Conservation (phyloP, 1,140 invertebrate species). For the Aplysia californica region DNA sequence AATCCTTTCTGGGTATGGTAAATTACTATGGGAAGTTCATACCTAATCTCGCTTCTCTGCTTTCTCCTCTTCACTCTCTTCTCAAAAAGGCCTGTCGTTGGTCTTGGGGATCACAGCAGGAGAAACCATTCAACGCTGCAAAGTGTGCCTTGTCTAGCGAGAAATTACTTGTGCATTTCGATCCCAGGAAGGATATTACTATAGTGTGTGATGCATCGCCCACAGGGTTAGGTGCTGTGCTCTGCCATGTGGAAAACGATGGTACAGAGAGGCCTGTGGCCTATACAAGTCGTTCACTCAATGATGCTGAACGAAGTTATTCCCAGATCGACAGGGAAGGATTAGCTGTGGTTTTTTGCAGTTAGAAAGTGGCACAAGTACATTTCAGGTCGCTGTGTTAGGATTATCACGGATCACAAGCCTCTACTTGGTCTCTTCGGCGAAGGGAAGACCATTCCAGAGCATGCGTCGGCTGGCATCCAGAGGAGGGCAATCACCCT, state of each 20-base stretch:
- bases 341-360: conserved; percentile 68
- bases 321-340: conserved; percentile 71
- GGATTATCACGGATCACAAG: conserved; percentile 68
- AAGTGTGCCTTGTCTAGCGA: conserved; percentile 64
- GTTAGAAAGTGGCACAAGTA: conserved; percentile 69
- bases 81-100: conserved; percentile 33
- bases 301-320: conserved; percentile 69
- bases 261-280: conserved; percentile 61
- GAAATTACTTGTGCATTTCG: conserved; percentile 26
- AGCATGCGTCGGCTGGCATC: conserved; percentile 48
- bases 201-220: conserved; percentile 69
- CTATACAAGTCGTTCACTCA: conserved; percentile 67
- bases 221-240: conserved; percentile 66
- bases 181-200: conserved; percentile 46
- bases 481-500: conserved; percentile 53
- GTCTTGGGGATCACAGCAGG: conserved; percentile 28
- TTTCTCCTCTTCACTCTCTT: too few species aligned
- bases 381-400: conserved; percentile 66
- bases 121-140: conserved; percentile 22
- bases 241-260: background rate
- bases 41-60: background rate
- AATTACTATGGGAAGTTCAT: background rate
- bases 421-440: conserved; percentile 66
- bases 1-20: background rate
- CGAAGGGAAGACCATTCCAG: conserved; percentile 54